These are phyloP conservation scores for Columba livia DNA, from an alignment of 2,113 vertebrate species.

Conservation along the genomic window DNA sequence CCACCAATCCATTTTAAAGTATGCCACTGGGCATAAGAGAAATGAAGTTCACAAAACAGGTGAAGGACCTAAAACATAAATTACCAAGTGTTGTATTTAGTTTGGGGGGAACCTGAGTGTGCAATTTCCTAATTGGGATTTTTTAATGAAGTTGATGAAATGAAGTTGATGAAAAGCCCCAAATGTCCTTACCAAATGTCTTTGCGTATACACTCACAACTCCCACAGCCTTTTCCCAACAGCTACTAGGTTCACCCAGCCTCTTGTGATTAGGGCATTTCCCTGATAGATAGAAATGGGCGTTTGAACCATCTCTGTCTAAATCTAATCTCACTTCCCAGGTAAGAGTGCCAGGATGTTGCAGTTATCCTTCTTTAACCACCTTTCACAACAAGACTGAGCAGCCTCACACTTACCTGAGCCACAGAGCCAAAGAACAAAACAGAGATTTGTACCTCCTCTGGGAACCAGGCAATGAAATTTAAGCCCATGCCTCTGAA, in stretches of 20 bases:
- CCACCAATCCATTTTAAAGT: background rate
- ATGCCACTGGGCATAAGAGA: background rate
- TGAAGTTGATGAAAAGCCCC: background rate
- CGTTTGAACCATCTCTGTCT: background rate
- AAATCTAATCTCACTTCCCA: background rate
- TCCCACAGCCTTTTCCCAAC: background rate
- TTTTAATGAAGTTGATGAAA: background rate
- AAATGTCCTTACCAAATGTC: rapidly evolving
- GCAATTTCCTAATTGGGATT: background rate
- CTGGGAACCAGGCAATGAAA: background rate
- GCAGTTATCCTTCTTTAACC: background rate
- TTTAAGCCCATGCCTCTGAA: background rate
- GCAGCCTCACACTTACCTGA: background rate
- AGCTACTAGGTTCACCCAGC: background rate
- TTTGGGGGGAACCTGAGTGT: background rate
- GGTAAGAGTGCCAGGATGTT: background rate
- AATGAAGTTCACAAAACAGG: background rate
- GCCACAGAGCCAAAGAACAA: background rate
- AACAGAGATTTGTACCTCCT: background rate
- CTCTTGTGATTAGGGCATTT: background rate
- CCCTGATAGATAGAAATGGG: background rate
- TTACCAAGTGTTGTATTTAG: background rate
- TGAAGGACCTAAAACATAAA: background rate
- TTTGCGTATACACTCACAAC: background rate
- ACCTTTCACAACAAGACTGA: background rate